phyloP scores from a whole-genome alignment of 2,113 vertebrate species.

The pig (Sus scrofa) region T2T-Sscrofa CM000812.6:179282001-179282500 shows the following conservation, averaged over 20 bases:
- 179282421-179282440: not conserved
- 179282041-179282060: not conserved
- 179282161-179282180: too few relatives aligned
- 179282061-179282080: not conserved
- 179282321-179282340: not conserved
- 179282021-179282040: not conserved
- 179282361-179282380: not conserved
- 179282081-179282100: not conserved
- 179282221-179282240: not conserved
- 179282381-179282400: not conserved
- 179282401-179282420: not conserved
- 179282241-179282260: not conserved
- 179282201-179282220: not conserved
- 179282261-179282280: too few relatives aligned
- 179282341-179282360: not conserved
- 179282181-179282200: not conserved
- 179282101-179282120: not conserved
- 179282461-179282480: not conserved
- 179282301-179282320: not conserved
- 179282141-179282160: accelerated
- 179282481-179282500: not conserved
- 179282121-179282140: accelerated
- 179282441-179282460: slow-evolving; percentile 65
- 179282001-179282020: not conserved
- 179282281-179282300: not conserved